Conservation (phyloP, 2,113 vertebrate species). For the Casuarius casuarius region DNA sequence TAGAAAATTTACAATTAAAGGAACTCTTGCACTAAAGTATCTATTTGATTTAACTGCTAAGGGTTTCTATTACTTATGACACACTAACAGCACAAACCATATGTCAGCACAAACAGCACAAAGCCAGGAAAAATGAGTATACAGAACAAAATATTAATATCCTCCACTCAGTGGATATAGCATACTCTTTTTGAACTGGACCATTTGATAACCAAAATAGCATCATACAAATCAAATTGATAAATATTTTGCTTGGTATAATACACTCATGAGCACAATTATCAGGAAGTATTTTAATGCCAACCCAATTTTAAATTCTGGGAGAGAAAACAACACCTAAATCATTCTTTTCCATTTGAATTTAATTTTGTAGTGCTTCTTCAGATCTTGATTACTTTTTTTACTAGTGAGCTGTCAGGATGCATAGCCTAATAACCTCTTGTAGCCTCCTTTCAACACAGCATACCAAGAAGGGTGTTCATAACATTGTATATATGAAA, state of each 20-base stretch:
- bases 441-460: background rate
- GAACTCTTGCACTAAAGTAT: background rate
- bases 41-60: background rate
- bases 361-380: constrained; percentile 20
- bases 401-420: background rate
- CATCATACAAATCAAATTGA: background rate
- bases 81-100: background rate
- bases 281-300: background rate
- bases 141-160: background rate
- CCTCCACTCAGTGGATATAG: background rate
- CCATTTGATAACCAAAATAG: background rate
- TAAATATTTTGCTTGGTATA: background rate
- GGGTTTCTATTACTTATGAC: background rate
- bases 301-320: background rate
- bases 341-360: background rate
- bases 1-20: background rate
- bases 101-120: background rate
- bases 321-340: background rate
- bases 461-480: background rate
- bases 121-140: background rate
- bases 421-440: background rate
- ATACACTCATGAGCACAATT: background rate
- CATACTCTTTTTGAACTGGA: background rate
- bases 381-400: background rate
- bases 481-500: background rate